Conservation (phyloP, 2,797 vertebrate genomes). For the Acomys russatus region DNA sequence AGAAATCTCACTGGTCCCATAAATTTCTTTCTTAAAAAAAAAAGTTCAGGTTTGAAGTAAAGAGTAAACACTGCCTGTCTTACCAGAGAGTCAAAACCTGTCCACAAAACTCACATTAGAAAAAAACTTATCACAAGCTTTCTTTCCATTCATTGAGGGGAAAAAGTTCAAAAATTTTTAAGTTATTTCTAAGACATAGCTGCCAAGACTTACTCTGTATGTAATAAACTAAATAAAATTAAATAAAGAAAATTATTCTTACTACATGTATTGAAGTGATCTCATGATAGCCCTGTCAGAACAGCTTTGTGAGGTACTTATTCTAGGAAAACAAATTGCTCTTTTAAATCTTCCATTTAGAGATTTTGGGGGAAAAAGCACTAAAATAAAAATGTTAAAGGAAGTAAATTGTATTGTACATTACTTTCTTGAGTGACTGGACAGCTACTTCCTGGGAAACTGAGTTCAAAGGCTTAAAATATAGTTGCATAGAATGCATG, state of each 20-base stretch:
- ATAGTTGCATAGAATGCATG: neutral
- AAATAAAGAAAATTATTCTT: neutral
- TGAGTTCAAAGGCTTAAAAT: neutral
- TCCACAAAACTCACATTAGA: neutral
- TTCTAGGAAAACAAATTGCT: neutral
- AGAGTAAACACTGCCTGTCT: neutral
- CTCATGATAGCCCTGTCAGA: neutral
- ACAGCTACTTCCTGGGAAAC: neutral
- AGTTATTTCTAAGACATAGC: neutral
- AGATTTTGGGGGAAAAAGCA: neutral
- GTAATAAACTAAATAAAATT: neutral
- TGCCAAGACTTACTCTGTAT: neutral
- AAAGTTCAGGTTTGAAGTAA: neutral
- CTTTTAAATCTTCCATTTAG: neutral
- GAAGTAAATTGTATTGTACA: neutral
- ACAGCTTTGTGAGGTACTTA: neutral
- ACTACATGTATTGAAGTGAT: neutral
- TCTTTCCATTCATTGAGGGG: neutral
- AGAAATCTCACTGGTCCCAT: neutral
- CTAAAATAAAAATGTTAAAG: neutral
- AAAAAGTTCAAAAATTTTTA: neutral
- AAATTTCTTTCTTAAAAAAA: neutral
- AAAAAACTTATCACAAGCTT: neutral
- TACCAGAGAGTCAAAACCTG: neutral
- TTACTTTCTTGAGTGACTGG: neutral